Evolutionary conservation across 2,888 invertebrate species (phyloP), one percentile per base, ranked within the genome.

Genomic region (Timema cristinae): DNA sequence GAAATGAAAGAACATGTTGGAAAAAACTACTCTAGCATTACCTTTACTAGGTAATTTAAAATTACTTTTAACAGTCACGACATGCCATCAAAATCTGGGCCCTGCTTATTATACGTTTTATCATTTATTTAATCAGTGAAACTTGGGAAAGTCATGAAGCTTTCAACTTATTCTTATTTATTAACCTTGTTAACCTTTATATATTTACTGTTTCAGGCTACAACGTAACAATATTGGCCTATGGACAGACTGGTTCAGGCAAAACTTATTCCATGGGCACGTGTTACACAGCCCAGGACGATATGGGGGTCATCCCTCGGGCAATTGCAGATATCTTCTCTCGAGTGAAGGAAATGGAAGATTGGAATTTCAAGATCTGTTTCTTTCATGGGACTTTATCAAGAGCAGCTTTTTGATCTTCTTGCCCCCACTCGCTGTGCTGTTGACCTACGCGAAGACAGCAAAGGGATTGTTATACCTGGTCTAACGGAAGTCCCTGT

Each of bases 241-340:
- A 97, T 82, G 97, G 97, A 0, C 97, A 97, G 82, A 97, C 97
- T 0, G 97, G 95, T 0, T 95, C 95, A 59, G 96, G 97, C 0
- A 97, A 97, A 82, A 97, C 97, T 0, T 90, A 91, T 81, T 93
- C 95, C 0, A 97, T 97, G 97, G 97, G 96, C 0, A 94, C 94
- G 0, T 87, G 89, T 68, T 91, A 91, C 76, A 84, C 85, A 47
- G 88, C 88, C 0, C 85, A 86, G 50, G 88, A 89, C 68, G 84
- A 88, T 77, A 83, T 86, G 82, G 97, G 97, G 69, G 89, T 97
- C 0, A 97, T 97, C 75, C 97, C 96, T 0, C 86, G 94, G 76
- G 93, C 94, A 0, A 88, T 97, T 0, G 83, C 87, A 4, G 93
- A 95, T 72, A 91, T 97, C 75, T 97, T 94, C 82, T 82, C 87